Conservation (phyloP, 1,140 invertebrate species). For the Halictus rubicundus region DNA sequence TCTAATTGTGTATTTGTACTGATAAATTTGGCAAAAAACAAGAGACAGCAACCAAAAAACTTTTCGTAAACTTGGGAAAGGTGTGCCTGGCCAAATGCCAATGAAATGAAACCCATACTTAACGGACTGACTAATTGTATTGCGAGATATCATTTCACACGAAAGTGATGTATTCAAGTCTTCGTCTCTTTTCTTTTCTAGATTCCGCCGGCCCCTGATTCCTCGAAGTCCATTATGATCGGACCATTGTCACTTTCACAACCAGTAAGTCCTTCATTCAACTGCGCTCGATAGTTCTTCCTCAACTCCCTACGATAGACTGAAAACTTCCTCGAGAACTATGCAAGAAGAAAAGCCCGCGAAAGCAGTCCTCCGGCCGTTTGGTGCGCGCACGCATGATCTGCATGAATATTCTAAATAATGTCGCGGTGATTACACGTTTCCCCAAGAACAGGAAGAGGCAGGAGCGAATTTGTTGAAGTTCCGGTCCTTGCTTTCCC, state of each 20-base stretch:
- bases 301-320: background rate
- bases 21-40: slow-evolving; percentile 21
- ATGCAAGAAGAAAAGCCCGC: too few species aligned
- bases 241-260: too few species aligned
- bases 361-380: background rate
- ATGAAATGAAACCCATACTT: slow-evolving; percentile 39
- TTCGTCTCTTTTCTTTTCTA: too few species aligned
- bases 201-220: too few species aligned
- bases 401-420: background rate
- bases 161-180: too few species aligned
- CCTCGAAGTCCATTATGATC: too few species aligned
- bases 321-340: background rate
- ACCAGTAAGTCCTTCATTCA: background rate
- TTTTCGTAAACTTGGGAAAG: slow-evolving; percentile 14
- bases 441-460: background rate
- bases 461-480: too few species aligned
- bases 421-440: background rate
- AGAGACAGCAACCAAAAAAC: slow-evolving; percentile 12
- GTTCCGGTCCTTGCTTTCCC: too few species aligned
- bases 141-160: background rate
- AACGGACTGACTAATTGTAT: slow-evolving; percentile 22
- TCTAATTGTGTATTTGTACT: slow-evolving; percentile 38
- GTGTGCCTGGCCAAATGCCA: slow-evolving; percentile 38
- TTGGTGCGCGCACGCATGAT: background rate
- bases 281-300: background rate